A percentile compares a stretch with the other conserved stretches of the same genome.
Conservation (phyloP, 1,140 invertebrate genomes). For the Pseudomyrmex pallidus region DNA sequence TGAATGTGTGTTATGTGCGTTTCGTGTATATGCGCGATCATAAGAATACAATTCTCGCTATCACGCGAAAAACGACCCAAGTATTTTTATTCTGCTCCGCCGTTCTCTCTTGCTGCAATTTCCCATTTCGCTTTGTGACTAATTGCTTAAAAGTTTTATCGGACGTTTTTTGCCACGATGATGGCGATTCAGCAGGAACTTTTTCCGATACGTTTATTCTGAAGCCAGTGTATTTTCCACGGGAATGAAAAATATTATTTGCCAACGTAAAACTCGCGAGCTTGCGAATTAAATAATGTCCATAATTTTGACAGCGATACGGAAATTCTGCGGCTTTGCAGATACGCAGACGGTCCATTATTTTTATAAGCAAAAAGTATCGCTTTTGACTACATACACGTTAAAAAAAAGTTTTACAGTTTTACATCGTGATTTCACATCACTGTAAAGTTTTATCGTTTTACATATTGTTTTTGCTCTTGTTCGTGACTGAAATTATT, state of each 20-base stretch:
- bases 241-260: conserved; percentile 7
- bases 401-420: not conserved
- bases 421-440: not conserved
- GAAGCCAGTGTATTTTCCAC: conserved; percentile 7
- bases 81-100: conserved; percentile 48
- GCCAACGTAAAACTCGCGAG: not conserved
- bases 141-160: conserved; percentile 59
- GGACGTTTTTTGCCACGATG: conserved; percentile 31
- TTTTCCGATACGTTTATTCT: conserved; percentile 46
- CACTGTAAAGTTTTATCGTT: no score
- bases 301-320: conserved; percentile 1
- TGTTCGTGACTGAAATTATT: conserved; percentile 31
- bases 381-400: no score
- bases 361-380: not conserved
- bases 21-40: no score
- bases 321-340: not conserved
- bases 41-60: conserved; percentile 16
- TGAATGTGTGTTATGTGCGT: not conserved
- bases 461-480: not conserved
- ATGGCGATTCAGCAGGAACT: conserved; percentile 37
- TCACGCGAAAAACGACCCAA: conserved; percentile 13
- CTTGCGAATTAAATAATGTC: conserved; percentile 7
- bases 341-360: not conserved
- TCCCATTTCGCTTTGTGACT: conserved; percentile 44
- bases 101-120: conserved; percentile 16